phyloP scores from a whole-genome alignment of 2,888 invertebrate species.

The Ectobius pallidus region DNA sequence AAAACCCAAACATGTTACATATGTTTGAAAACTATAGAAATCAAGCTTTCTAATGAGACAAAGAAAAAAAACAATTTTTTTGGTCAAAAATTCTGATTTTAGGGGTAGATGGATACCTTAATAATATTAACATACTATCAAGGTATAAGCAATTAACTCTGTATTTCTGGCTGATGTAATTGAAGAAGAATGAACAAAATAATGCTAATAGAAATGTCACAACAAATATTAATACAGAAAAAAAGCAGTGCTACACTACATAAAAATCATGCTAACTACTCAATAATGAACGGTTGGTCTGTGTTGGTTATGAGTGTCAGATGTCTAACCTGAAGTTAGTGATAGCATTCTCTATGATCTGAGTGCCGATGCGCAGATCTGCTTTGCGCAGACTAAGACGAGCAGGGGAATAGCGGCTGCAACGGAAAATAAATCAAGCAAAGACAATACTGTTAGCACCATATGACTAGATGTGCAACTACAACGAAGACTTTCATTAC shows the following conservation, averaged over 20 bases:
- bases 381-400: slow-evolving; percentile 82
- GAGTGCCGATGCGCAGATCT: slow-evolving; percentile 78
- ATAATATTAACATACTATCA: too few relatives aligned
- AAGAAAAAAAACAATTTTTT: too few relatives aligned
- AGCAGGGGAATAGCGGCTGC: slow-evolving; percentile 85
- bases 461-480: slow-evolving; percentile 23
- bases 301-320: neutral
- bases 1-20: too few relatives aligned
- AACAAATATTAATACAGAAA: neutral
- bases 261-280: neutral
- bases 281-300: too few relatives aligned
- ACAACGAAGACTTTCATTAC: neutral
- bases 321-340: slow-evolving; percentile 74
- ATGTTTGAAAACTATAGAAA: too few relatives aligned
- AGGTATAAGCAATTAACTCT: too few relatives aligned
- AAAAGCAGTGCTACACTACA: neutral
- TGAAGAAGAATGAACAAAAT: too few relatives aligned
- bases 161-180: too few relatives aligned
- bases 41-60: too few relatives aligned
- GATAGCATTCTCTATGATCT: slow-evolving; percentile 75
- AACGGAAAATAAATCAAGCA: slow-evolving; percentile 42
- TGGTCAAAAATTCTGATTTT: too few relatives aligned
- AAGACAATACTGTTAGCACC: slow-evolving; percentile 27
- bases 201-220: too few relatives aligned
- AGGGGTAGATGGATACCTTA: too few relatives aligned